Percentiles rank a stretch among this genome's conserved stretches.
These are phyloP conservation scores for Branchinecta sandiegonensis DNA, from an alignment of 2,888 invertebrate genomes.

Conservation along the genomic window DNA sequence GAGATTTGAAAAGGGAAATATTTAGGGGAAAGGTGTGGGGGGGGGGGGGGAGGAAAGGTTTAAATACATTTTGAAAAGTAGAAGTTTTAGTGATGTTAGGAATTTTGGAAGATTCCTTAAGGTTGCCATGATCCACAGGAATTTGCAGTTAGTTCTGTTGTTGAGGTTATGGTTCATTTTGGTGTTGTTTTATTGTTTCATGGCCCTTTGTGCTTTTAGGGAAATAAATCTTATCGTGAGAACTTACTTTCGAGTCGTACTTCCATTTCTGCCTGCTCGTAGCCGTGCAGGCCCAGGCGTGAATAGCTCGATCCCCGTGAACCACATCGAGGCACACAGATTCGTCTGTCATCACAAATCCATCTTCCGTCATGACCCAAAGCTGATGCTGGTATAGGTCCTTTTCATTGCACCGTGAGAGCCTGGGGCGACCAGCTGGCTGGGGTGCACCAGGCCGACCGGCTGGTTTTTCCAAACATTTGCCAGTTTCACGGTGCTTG, in stretches of 20 bases:
- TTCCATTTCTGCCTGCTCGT: slow-evolving; percentile 54
- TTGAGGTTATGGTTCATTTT: too few relatives aligned
- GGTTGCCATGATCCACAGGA: too few relatives aligned
- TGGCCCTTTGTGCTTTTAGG: too few relatives aligned
- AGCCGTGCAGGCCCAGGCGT: slow-evolving; percentile 57
- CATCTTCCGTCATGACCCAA: slow-evolving; percentile 52
- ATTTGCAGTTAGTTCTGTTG: too few relatives aligned
- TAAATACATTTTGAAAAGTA: too few relatives aligned
- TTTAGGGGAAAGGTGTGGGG: too few relatives aligned
- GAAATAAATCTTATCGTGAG: too few relatives aligned
- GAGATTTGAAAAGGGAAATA: too few relatives aligned
- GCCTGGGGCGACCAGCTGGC: slow-evolving; percentile 52
- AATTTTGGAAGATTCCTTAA: too few relatives aligned
- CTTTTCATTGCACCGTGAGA: slow-evolving; percentile 43
- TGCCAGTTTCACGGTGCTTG: slow-evolving; percentile 39
- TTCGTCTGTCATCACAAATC: slow-evolving; percentile 70
- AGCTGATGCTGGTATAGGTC: slow-evolving; percentile 39
- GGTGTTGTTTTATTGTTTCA: too few relatives aligned
- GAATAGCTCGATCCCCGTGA: slow-evolving; percentile 40
- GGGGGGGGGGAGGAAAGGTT: too few relatives aligned
- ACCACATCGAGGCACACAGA: slow-evolving; percentile 66
- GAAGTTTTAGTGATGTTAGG: too few relatives aligned
- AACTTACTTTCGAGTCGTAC: slow-evolving; percentile 39
- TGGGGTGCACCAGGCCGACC: slow-evolving; percentile 47
- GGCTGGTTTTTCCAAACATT: slow-evolving; percentile 50